Base-by-base conservation (phyloP, 2,113 vertebrate species). In the Pelobates fuscus region DNA sequence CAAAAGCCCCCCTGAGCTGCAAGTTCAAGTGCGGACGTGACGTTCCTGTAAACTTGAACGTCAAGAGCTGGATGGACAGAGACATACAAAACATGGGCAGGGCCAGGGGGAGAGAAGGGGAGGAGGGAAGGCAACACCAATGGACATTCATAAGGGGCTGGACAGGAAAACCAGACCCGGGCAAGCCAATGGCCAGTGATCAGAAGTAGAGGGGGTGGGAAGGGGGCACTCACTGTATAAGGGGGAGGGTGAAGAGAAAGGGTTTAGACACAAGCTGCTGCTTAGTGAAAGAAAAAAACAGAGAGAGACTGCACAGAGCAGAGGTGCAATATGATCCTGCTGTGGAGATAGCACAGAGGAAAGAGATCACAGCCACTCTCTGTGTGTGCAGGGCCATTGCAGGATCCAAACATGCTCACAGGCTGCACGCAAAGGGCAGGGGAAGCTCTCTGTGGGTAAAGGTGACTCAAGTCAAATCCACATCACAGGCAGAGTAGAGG, bases 21-120 rank as follows among this genome's bases (percentile, higher is more conserved):
- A 96, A 97, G 95, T 97, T 97, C 96, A 98, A 98, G 96, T 98
- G 95, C 96, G 95, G 95, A 97, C 96, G 95, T 97, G 96, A 97
- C 95, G 94, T 97, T 95, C 94, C 93, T 92, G 93, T 95, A 95
- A 98, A 97, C 96, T 98, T 98, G 96, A 98, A 96, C 95, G 95
- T 96, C 96, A 97, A 95, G 93, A 94, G 94, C 91, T 94, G 95
- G 95, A 95, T 95, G 94, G 95, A 96, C 95, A 96, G 91, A 94
- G 95, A 95, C 95, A 95, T 93, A 95, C 91, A 95, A 94, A 95
- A 97, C 95, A 95, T 95, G 94, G 95, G 95, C 95, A 96, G 96
- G 95, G 94, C 94, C 84, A 75, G 93, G 92, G 86, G 93, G 92
- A 91, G 91, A 92, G 91, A 93, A 92, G 93, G 90, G 95, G 94